Base-by-base conservation (phyloP, 92 coral and sea anemone genomes). In the Diadumene lineata region DNA sequence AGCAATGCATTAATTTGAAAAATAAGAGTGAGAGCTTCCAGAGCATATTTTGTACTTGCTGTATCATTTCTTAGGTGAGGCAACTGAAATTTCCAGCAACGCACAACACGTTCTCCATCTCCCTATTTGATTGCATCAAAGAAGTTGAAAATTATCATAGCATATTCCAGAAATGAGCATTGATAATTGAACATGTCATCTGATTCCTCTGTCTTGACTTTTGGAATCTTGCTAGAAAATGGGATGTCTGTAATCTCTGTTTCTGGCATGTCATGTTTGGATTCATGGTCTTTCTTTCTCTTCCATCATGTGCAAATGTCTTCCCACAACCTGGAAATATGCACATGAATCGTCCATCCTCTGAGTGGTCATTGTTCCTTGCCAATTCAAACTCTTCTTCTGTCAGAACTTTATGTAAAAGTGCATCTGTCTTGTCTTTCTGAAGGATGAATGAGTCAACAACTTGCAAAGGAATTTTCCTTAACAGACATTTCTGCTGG, bases 61-160 rank as follows among this genome's bases (percentile, higher is more conserved):
- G 50, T 25, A 33, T 88, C 93, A 68, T 71, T 77, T 53, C 79
- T 80, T 17, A 88, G 64, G 78, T 84, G 75, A 57, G 86, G 81
- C 38, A 85, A 60, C 60, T 79, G 78, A 69, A 79, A 88, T 65
- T 88, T 89, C 93, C 87, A 89, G 62, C 89, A 87, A 31, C 92
- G 44, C 25, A 87, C 67, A 21, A 67, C 77, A 46, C 77, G 83
- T 38, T 81, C 69, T 13, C 90, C 90, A 81, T 86, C 90, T 50
- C 87, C 87, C 65, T 81, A 80, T 58, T 63, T 75, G 15, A 86
- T 72, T 46, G 87, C 90, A 86, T 86, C 87, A 50, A 72, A 81
- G 51, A 86, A 81, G 60, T 86, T 86, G 24, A 70, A 34, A 70
- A 86, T 68, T 48, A 86, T 27, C 90, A 86, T 86, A 31, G 71